Base-by-base conservation (phyloP, 2,797 vertebrate species). In the Manis crassicaudata region DNA sequence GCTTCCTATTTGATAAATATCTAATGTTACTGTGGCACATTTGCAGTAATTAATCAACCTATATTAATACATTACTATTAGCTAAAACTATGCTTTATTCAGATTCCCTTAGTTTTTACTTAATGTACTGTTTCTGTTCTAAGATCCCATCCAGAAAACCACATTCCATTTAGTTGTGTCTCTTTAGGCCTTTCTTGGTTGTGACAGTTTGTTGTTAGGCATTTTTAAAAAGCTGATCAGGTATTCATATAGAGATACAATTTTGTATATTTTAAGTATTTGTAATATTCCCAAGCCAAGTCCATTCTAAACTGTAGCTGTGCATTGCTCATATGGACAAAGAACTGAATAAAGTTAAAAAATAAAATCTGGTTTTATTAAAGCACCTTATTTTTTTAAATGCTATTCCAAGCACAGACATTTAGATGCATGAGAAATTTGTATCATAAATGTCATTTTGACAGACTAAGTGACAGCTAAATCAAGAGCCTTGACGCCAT, bases 401-500 rank as follows among this genome's bases (percentile, higher is more conserved):
- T 70, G 1, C 10, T 77, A 4, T 35, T 73, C n/a, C 32, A 93
- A 84, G 80, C 5, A 76, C 40, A 76, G 46, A 84, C n/a, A 63
- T 3, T 46, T 80, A 60, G 3, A 65, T 32, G 17, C 65, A 18
- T 8, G n/a, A 95, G 37, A 76, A 84, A 65, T 85, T n/a, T 91
- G 2, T 77, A 65, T 73, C 27, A 11, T 65, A 52, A 17, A 37
- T 56, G 9, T 12, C 7, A 40, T 80, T 94, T 73, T 68, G 40
- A 76, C 56, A 92, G 40, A 82, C 56, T 77, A 81, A 68, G 4
- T 89, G 75, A 76, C 46, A 76, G 89, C 17, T 91, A 46, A 95
- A 56, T 23, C 21, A 89, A 37, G 13, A 13, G 2, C 32, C 9
- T 75, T 86, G 63, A 62, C 9, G 80, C 0, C 3, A 43, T 62